Conservation (phyloP, 30 jellyfish, hydroid and myxozoan genomes). For the Sanderia malayensis region DNA sequence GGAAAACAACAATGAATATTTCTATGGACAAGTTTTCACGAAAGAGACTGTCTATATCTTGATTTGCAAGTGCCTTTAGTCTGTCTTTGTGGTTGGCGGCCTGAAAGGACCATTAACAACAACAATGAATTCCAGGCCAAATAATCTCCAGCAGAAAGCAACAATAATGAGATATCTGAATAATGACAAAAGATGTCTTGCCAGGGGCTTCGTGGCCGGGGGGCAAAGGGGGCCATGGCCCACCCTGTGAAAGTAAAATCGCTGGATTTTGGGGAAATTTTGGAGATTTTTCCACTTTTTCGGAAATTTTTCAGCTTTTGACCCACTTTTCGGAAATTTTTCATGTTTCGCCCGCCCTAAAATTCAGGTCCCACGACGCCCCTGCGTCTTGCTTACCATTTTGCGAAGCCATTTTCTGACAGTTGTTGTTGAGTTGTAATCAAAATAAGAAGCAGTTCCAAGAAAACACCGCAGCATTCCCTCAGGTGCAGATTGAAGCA, state of each 20-base stretch:
- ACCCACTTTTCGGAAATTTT: too few relatives aligned
- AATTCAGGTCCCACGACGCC: too few relatives aligned
- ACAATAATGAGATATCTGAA: background rate
- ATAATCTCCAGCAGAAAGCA: background rate
- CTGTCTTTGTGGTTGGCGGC: background rate
- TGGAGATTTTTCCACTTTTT: too few relatives aligned
- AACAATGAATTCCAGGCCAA: background rate
- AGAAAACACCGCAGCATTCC: conserved; percentile 33
- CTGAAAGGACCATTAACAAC: conserved; percentile 19
- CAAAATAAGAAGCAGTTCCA: conserved; percentile 40
- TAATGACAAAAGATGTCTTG: too few relatives aligned
- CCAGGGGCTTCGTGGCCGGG: too few relatives aligned
- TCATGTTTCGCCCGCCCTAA: too few relatives aligned
- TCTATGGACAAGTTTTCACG: background rate
- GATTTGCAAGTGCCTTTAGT: background rate
- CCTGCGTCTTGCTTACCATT: conserved; percentile 10
- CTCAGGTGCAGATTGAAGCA: background rate
- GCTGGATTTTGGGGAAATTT: too few relatives aligned
- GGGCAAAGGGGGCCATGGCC: too few relatives aligned
- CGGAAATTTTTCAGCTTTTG: too few relatives aligned
- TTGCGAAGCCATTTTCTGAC: conserved; percentile 28
- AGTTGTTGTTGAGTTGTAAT: background rate
- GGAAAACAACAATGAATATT: conserved; percentile 33
- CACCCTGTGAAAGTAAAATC: too few relatives aligned
- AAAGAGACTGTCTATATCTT: background rate